Evolutionary conservation across 2,113 vertebrate genomes (phyloP).

Genomic region (Ardeotis arabs): DNA sequence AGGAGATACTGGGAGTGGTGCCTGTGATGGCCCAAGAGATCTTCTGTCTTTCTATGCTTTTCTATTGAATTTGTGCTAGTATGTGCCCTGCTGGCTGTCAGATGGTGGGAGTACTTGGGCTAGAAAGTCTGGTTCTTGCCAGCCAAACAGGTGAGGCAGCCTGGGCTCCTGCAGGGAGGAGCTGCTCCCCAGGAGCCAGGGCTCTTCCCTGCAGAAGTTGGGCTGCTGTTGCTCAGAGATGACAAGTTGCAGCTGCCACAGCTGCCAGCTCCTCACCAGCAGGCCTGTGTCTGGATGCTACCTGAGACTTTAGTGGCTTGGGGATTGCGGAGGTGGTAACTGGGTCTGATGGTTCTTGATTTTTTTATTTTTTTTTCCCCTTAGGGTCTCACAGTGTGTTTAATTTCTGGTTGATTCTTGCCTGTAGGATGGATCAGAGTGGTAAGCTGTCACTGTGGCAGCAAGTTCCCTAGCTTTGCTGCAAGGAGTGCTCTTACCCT

Average conservation of each 20-base stretch:
- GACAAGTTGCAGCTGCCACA: neutral
- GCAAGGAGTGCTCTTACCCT: neutral
- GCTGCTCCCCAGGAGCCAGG: neutral
- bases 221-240: neutral
- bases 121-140: constrained; percentile 58
- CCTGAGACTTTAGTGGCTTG: neutral
- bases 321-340: neutral
- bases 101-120: constrained; percentile 18
- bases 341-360: neutral
- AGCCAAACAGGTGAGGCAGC: constrained; percentile 36
- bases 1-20: neutral
- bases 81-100: neutral
- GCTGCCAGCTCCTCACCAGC: neutral
- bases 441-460: neutral
- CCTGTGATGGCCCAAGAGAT: neutral
- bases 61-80: neutral
- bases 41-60: neutral
- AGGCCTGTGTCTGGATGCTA: neutral
- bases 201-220: neutral
- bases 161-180: constrained; percentile 3
- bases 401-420: neutral
- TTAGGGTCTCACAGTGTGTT: neutral
- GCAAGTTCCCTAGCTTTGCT: neutral
- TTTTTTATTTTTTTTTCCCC: neutral
- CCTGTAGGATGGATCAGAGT: neutral